Evolutionary conservation across 2,888 invertebrate genomes (phyloP).

Genomic region (Agrilus mali): DNA sequence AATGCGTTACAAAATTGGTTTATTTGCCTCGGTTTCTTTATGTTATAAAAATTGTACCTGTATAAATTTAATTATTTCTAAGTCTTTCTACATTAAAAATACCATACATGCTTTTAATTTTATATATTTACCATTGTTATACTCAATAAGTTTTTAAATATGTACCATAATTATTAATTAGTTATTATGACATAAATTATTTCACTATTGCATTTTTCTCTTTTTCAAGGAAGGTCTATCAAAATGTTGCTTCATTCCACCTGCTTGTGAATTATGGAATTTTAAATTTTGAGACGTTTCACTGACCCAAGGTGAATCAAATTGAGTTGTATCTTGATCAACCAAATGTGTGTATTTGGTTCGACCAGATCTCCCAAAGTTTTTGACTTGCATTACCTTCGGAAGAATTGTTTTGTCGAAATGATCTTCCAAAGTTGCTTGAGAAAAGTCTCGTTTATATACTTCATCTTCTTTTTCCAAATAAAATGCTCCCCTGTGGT

Average conservation of each 20-base stretch:
- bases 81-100: too few relatives aligned
- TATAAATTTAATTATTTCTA: too few relatives aligned
- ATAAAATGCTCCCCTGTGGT: constrained; percentile 98
- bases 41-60: too few relatives aligned
- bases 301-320: constrained; percentile 94
- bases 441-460: constrained; percentile 86
- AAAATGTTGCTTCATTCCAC: constrained; percentile 87
- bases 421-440: constrained; percentile 95
- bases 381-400: constrained; percentile 99
- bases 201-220: constrained; percentile 25
- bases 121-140: too few relatives aligned
- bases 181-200: background rate
- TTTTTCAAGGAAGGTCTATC: constrained; percentile 70
- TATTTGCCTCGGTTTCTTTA: too few relatives aligned
- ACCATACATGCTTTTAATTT: too few relatives aligned
- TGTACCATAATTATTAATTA: too few relatives aligned
- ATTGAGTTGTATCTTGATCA: constrained; percentile 97
- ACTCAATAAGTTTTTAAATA: too few relatives aligned
- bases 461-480: constrained; percentile 87
- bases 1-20: too few relatives aligned
- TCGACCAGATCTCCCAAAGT: constrained; percentile 96
- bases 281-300: constrained; percentile 82
- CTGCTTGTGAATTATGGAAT: constrained; percentile 77
- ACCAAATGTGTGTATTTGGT: constrained; percentile 99
- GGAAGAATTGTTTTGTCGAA: constrained; percentile 98